A percentile compares a stretch with the other conserved stretches of the same genome.
phyloP scores from a whole-genome alignment of 2,888 invertebrate species.

The Caenorhabditis plicata region DNA sequence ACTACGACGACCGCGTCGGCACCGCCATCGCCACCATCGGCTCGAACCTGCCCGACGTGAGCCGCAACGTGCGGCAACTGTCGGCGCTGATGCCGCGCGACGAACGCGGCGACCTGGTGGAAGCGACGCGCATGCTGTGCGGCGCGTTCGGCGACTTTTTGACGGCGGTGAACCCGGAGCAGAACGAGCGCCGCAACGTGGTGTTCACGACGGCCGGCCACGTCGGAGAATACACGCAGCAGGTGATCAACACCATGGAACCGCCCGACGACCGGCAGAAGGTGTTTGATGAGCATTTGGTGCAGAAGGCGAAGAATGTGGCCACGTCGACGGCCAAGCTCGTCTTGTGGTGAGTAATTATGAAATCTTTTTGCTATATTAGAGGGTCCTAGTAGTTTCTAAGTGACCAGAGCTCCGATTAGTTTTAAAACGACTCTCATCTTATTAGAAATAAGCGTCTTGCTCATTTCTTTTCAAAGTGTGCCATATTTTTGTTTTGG shows the following conservation, averaged over 20 bases:
- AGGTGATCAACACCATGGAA: conserved; percentile 80
- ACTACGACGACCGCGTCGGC: conserved; percentile 86
- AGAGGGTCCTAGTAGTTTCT: too few relatives aligned
- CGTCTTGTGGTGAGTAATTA: conserved; percentile 74
- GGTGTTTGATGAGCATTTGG: conserved; percentile 77
- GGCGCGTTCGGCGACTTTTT: conserved; percentile 87
- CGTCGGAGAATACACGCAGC: conserved; percentile 91
- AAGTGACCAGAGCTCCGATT: too few relatives aligned
- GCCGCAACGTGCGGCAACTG: conserved; percentile 85
- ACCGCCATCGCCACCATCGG: conserved; percentile 96
- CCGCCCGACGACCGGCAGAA: conserved; percentile 76
- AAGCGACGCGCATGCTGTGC: conserved; percentile 88
- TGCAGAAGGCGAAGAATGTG: conserved; percentile 91
- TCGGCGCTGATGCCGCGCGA: conserved; percentile 82
- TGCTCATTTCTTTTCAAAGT: too few relatives aligned
- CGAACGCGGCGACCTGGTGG: conserved; percentile 69
- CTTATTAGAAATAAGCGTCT: too few relatives aligned
- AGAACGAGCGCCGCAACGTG: conserved; percentile 73
- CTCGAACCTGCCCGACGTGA: conserved; percentile 91
- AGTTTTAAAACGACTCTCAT: too few relatives aligned
- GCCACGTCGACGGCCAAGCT: conserved; percentile 95
- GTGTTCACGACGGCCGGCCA: conserved; percentile 86
- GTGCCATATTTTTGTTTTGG: too few relatives aligned
- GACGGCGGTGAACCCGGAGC: conserved; percentile 91
- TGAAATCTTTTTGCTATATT: too few relatives aligned